Base-by-base conservation (phyloP, 2,888 invertebrate species). In the Dasypolia templi region DNA sequence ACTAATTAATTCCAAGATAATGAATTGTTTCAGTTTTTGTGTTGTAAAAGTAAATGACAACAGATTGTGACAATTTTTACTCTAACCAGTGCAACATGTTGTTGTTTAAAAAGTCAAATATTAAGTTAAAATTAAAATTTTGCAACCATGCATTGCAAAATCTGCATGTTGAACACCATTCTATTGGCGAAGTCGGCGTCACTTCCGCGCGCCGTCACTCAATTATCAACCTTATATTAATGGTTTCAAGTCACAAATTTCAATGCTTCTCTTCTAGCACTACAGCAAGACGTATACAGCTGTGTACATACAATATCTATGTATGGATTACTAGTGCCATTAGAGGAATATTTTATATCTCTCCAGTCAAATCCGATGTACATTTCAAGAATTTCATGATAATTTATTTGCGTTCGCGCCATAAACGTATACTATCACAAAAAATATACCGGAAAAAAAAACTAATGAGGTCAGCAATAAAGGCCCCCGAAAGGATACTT, bases 381-480 rank as follows among this genome's bases (percentile, higher is more conserved):
- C 32, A 75, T 64, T 77, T 75, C 26, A 29, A 66, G 44, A 79
- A 77, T 81, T 75, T 77, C 55, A 75, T 71, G 56, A 65, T 77
- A 63, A 71, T 67, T 71, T 78, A 59, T 73, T 81, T 72, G 75
- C 67, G 72, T 87, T 86, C 81, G 86, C 86, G 86, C 81, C 84
- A 82, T 81, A 87, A 82, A 79, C 71, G 72, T 77, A 82, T 79
- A 74, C 35, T 58, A 81, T 82, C 82, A 85, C 85, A 88, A 87
- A 86, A 89, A 90, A 91, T 87, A 85, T 87, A 86, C 87, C 84
- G 86, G 86, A 90, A 88, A 89, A 90, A 35, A 90, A 89, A 89
- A 85, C 78, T 79, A 90, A 91, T 86, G 92, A 94, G 93, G 92
- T 93, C 94, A 93, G 91, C 89, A 94, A 92, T 92, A 93, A 93